Percentiles rank a stretch among this genome's conserved stretches.
These are phyloP conservation scores for Salvelinus sp. DNA, from an alignment of 2,113 vertebrate genomes.

Conservation along the genomic window DNA sequence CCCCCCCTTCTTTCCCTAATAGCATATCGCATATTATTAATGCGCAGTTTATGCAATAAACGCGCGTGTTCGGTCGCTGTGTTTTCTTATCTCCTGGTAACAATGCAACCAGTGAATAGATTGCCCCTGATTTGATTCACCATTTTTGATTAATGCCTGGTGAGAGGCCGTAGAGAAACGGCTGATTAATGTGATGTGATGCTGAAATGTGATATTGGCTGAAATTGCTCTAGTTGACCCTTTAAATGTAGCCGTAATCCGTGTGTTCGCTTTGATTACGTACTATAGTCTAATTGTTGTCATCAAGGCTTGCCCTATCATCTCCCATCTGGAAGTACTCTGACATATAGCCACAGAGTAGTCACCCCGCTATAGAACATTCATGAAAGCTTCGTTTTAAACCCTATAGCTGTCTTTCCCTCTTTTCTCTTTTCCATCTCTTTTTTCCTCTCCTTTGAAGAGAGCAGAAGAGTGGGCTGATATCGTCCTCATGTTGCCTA, in stretches of 20 bases:
- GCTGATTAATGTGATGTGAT: slow-evolving; percentile 60
- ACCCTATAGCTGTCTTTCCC: slow-evolving; percentile 31
- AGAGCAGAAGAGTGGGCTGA: slow-evolving; percentile 81
- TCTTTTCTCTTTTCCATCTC: slow-evolving; percentile 32
- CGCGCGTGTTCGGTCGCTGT: slow-evolving; percentile 4
- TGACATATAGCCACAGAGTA: slow-evolving; percentile 58
- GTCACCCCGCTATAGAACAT: slow-evolving; percentile 21
- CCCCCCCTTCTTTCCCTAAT: slow-evolving; percentile 24
- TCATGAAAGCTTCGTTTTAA: slow-evolving; percentile 76
- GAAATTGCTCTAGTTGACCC: slow-evolving; percentile 59
- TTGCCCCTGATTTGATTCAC: slow-evolving; percentile 41
- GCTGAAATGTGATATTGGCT: slow-evolving; percentile 65
- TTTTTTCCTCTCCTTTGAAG: slow-evolving; percentile 57
- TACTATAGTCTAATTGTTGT: slow-evolving; percentile 94
- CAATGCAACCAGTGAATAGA: slow-evolving; percentile 34
- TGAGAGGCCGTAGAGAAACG: slow-evolving; percentile 21
- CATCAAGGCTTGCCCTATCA: slow-evolving; percentile 87
- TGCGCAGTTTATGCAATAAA: slow-evolving; percentile 60
- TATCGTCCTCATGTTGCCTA: slow-evolving; percentile 92
- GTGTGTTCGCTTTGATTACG: slow-evolving; percentile 86
- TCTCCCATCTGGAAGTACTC: slow-evolving; percentile 92
- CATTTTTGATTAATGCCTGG: slow-evolving; percentile 49
- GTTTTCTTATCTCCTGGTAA: slow-evolving; percentile 30
- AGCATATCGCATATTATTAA: slow-evolving; percentile 73
- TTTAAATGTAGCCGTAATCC: slow-evolving; percentile 64